These are phyloP conservation scores for Arrhamphus sclerolepis DNA, from an alignment of 2,797 vertebrate genomes.

Conservation along the genomic window DNA sequence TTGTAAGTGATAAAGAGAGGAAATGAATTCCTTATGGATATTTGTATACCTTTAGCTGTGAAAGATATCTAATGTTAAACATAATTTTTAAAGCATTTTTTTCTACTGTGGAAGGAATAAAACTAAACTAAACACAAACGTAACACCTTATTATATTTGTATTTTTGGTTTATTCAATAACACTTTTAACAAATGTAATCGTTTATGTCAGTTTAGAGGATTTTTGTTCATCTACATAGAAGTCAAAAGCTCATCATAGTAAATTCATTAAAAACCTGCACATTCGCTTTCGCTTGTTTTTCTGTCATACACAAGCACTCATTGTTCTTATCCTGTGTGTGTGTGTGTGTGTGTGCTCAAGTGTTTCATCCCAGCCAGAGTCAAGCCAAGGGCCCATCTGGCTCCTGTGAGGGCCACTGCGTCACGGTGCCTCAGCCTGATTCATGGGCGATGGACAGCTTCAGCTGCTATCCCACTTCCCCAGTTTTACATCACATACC, in stretches of 20 bases:
- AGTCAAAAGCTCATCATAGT: not conserved
- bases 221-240: too few relatives aligned
- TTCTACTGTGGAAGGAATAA: too few relatives aligned
- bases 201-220: not conserved
- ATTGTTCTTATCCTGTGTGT: slow-evolving; percentile 50
- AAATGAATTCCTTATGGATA: too few relatives aligned
- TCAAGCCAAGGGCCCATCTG: slow-evolving; percentile 74
- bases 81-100: too few relatives aligned
- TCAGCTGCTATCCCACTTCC: slow-evolving; percentile 79
- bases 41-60: too few relatives aligned
- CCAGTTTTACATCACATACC: slow-evolving; percentile 67
- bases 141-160: not conserved
- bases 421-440: slow-evolving; percentile 78
- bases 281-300: not conserved
- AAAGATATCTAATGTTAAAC: too few relatives aligned
- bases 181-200: not conserved
- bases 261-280: not conserved
- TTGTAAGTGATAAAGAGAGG: too few relatives aligned
- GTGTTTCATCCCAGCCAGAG: slow-evolving; percentile 27
- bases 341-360: slow-evolving; percentile 30
- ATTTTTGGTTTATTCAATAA: not conserved
- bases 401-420: slow-evolving; percentile 67
- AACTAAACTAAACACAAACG: not conserved
- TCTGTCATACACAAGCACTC: slow-evolving; percentile 30
- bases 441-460: slow-evolving; percentile 73